Conservation (phyloP, 1,140 invertebrate genomes). For the Mycetomoellerius zeteki region DNA sequence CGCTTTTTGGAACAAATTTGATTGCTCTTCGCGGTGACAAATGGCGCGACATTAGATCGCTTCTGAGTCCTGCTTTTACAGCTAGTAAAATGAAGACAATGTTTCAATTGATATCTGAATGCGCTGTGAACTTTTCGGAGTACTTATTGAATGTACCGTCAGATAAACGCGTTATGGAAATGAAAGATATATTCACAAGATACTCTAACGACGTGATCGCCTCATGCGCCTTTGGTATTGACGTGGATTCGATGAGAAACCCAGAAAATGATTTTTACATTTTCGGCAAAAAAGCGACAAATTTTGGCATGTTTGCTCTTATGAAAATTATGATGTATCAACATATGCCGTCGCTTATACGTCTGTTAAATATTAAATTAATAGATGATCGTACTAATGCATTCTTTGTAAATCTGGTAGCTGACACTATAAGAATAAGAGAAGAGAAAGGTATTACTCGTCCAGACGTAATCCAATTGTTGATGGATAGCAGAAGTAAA, state of each 20-base stretch:
- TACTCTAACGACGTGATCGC: slow-evolving; percentile 89
- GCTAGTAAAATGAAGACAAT: slow-evolving; percentile 78
- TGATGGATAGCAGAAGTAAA: slow-evolving; percentile 81
- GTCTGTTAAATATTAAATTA: slow-evolving; percentile 23
- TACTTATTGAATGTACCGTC: slow-evolving; percentile 72
- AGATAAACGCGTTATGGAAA: slow-evolving; percentile 19
- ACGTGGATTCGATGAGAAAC: slow-evolving; percentile 72
- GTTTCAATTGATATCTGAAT: slow-evolving; percentile 74
- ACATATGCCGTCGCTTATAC: not conserved
- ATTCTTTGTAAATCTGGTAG: slow-evolving; percentile 63
- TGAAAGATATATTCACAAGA: slow-evolving; percentile 78
- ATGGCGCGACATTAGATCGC: slow-evolving; percentile 80
- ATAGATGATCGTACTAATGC: not conserved
- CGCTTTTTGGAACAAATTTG: slow-evolving; percentile 80
- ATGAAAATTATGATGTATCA: slow-evolving; percentile 45
- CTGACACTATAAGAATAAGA: slow-evolving; percentile 6
- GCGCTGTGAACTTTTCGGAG: slow-evolving; percentile 48
- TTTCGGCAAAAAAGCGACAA: not conserved
- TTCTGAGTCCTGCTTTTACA: slow-evolving; percentile 82
- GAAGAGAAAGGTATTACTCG: slow-evolving; percentile 70
- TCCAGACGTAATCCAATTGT: slow-evolving; percentile 79
- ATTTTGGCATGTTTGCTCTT: not conserved
- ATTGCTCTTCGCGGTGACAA: slow-evolving; percentile 77
- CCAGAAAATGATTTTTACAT: slow-evolving; percentile 79
- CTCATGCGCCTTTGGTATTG: slow-evolving; percentile 76